phyloP scores from a whole-genome alignment of 2,797 vertebrate genomes.

The Pipistrellus nathusii region DNA sequence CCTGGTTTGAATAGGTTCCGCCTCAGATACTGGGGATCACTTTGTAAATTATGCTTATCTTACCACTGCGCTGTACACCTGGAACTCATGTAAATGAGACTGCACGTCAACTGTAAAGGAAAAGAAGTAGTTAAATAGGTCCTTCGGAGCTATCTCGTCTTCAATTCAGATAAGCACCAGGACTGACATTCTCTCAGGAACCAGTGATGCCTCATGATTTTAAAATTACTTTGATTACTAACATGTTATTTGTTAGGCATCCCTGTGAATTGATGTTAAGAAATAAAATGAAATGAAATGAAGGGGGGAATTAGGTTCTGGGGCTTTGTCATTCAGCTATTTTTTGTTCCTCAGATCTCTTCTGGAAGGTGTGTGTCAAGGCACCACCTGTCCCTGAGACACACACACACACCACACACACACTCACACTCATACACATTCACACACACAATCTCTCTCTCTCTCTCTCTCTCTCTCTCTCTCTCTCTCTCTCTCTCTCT shows the following conservation, averaged over 20 bases:
- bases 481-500: too few species aligned
- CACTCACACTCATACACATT: too few species aligned
- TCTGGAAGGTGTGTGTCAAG: neutral
- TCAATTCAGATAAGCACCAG: neutral
- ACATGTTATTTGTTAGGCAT: neutral
- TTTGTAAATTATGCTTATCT: neutral
- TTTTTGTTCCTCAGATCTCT: neutral
- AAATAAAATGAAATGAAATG: neutral
- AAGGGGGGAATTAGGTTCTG: neutral
- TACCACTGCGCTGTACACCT: neutral
- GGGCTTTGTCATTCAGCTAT: neutral
- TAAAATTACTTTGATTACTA: neutral
- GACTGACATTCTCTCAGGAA: neutral
- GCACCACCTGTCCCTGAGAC: neutral
- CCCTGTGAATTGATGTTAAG: neutral
- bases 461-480: too few species aligned
- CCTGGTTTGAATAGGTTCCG: too few species aligned
- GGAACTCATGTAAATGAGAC: neutral
- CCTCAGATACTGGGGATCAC: neutral
- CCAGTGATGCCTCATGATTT: neutral
- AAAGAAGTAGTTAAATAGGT: neutral
- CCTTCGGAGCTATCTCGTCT: neutral
- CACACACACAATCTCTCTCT: too few species aligned
- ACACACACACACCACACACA: too few species aligned
- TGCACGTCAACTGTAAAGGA: neutral